These are phyloP conservation scores for Aphelenchoides fujianensis DNA, from an alignment of 1,140 invertebrate species.

Conservation along the genomic window DNA sequence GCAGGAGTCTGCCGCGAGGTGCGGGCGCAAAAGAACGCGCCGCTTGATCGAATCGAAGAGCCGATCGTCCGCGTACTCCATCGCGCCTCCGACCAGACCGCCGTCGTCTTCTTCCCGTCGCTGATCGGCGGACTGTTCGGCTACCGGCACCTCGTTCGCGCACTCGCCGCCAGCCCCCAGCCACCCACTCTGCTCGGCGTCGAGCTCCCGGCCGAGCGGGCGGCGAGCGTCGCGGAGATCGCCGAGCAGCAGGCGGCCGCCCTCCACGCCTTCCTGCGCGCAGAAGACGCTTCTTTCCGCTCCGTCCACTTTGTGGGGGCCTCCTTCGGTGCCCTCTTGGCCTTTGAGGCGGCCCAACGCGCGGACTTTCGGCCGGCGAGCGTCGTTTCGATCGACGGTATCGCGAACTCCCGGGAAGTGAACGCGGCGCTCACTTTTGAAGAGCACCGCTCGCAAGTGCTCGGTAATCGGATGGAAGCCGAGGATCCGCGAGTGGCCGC, in stretches of 20 bases:
- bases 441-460: neutral
- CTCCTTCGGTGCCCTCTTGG: slow-evolving; percentile 18
- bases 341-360: slow-evolving; percentile 9
- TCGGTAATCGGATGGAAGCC: neutral
- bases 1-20: neutral
- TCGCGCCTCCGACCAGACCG: neutral
- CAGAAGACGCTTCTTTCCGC: neutral
- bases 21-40: neutral
- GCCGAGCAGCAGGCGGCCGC: neutral
- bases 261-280: neutral
- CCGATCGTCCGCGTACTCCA: neutral
- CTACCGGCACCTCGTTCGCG: neutral
- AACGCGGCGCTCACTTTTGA: slow-evolving; percentile 3
- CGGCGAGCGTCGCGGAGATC: neutral
- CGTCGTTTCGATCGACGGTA: slow-evolving; percentile 14
- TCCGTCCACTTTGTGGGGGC: slow-evolving; percentile 3
- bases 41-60: neutral
- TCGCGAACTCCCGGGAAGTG: slow-evolving; percentile 4
- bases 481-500: neutral
- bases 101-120: slow-evolving; percentile 8
- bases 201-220: neutral
- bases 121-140: slow-evolving; percentile 3
- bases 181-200: neutral
- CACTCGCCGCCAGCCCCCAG: neutral
- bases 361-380: neutral